Conservation (phyloP, 2,888 invertebrate species). For the Griposia aprilina region DNA sequence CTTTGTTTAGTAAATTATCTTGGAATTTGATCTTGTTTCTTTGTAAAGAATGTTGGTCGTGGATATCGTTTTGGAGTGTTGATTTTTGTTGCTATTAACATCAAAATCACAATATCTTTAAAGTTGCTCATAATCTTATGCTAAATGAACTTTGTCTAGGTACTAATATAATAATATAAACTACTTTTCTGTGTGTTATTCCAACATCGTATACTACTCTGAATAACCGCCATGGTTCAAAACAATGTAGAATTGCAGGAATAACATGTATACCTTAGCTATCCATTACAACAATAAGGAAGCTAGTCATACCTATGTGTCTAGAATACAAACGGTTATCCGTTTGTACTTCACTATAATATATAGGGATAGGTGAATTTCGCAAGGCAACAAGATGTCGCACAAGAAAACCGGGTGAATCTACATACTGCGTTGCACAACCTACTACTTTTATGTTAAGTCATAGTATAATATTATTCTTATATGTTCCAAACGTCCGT, state of each 20-base stretch:
- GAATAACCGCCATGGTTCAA: neutral
- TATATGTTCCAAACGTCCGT: neutral
- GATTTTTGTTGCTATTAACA: neutral
- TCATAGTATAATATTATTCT: neutral
- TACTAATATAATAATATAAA: too few relatives aligned
- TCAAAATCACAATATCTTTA: neutral
- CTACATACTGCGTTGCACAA: neutral
- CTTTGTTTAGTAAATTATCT: conserved; percentile 14
- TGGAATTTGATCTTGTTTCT: neutral
- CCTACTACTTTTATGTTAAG: neutral
- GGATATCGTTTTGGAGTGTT: neutral
- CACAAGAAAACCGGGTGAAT: neutral
- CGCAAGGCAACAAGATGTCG: neutral
- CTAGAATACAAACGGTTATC: neutral
- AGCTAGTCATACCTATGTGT: neutral
- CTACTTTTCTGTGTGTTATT: neutral
- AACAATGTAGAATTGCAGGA: too few relatives aligned
- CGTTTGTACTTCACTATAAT: neutral
- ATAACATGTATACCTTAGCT: neutral
- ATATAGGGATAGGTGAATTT: neutral
- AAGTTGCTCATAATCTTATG: neutral
- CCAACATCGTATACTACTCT: neutral
- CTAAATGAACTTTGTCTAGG: neutral
- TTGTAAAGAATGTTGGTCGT: neutral
- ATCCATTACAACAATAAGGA: conserved; percentile 1